phyloP scores from a whole-genome alignment of 2,888 invertebrate genomes.

The Thereva unica region DNA sequence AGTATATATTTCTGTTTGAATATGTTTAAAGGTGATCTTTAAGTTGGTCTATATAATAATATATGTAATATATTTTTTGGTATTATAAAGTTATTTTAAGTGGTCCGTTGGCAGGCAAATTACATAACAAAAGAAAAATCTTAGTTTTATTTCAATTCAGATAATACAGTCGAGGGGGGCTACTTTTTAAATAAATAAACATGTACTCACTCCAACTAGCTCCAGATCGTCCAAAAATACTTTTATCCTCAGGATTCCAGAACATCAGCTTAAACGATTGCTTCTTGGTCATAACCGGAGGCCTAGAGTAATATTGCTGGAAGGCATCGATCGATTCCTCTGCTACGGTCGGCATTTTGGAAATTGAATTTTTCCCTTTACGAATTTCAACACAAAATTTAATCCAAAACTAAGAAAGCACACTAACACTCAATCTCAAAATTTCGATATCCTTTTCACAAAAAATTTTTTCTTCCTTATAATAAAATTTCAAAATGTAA shows the following conservation, averaged over 20 bases:
- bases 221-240: conserved; percentile 76
- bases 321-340: conserved; percentile 63
- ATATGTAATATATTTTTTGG: no score
- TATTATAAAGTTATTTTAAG: no score
- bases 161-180: no score
- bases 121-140: no score
- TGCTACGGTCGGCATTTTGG: conserved; percentile 56
- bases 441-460: no score
- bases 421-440: neutral
- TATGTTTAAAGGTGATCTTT: no score
- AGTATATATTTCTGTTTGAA: no score
- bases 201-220: conserved; percentile 80
- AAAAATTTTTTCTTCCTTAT: no score
- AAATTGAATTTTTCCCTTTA: conserved; percentile 38
- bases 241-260: conserved; percentile 74
- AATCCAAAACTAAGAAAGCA: neutral
- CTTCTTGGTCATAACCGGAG: conserved; percentile 61
- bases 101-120: no score
- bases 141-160: no score
- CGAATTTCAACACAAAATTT: neutral
- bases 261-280: conserved; percentile 69
- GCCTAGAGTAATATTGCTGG: conserved; percentile 68
- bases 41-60: no score
- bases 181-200: conserved; percentile 1
- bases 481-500: no score